Base-by-base conservation (phyloP, 2,888 invertebrate species). In the Pammene fasciana region DNA sequence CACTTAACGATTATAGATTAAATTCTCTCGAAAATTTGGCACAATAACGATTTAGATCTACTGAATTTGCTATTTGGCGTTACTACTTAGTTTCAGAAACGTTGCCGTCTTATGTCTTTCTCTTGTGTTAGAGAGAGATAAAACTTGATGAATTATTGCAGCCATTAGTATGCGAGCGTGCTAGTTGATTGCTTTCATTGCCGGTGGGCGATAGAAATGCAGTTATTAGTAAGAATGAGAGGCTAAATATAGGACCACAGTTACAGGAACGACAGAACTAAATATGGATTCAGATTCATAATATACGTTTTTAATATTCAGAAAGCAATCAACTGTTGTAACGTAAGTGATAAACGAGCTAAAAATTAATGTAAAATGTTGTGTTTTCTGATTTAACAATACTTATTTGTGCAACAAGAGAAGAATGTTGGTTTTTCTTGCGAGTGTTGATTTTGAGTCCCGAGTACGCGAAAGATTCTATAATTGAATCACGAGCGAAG, bases 21-120 rank as follows among this genome's bases (percentile, higher is more conserved):
- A 90, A 89, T 89, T 89, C 88, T 88, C 85, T 89, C 88, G 82
- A 86, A 81, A 85, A 82, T 89, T 89, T 88, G 87, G 86, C 87
- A 79, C 84, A 80, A 79, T 75, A 76, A 81, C 80, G 77, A 74
- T 74, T 59, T 65, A 60, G 55, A 56, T 36, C 65, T 71, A 71
- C 60, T 56, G 62, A 70, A 52, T 45, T 48, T 36, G 48, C 67
- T 61, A 36, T 65, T 72, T 72, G 71, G 71, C 68, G 50, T 16
- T 41, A 18, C 36, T 36, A 59, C 26, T 57, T 38, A 13, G 6
- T 56, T 56, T 10, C 38, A 52, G 52, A 57, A 55, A 48, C 36
- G 50, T 46, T 18, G 43, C 14, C 13, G 38, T 50, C 10, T 41
- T 18, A 18, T 13, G 8, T 6, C 18, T 50, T 46, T 34, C 50